Base-by-base conservation (phyloP, 1,140 invertebrate genomes). In the Elymnias hypermnestra region DNA sequence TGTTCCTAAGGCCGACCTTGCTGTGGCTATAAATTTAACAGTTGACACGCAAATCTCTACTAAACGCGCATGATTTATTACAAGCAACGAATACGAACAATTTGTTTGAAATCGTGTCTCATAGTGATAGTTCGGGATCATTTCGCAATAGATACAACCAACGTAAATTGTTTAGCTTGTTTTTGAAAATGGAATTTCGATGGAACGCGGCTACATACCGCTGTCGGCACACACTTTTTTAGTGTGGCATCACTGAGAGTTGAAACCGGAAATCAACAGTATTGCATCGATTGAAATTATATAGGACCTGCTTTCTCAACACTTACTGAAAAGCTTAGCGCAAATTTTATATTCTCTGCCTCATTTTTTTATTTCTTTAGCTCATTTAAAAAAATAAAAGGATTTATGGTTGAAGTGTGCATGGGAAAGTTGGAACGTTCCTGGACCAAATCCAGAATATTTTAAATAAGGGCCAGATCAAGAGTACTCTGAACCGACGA, bases 41-140 rank as follows among this genome's bases (percentile, higher is more conserved):
- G 53, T 70, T 70, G 74, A 72, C 74, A 79, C 58, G 75, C 73
- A 77, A 79, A 82, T 82, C 70, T 77, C 63, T 53, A 66, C 63
- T 71, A 72, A 82, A 67, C 61, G 64, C 68, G 62, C 39, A 55
- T 74, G 69, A 78, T 75, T 72, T 78, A 78, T 72, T 31, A 52
- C 46, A 49, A 50, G 43, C 59, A 59, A 53, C 65, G 57, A 74
- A 71, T 62, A 61, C 63, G 55, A 62, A 69, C 62, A 66, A 66
- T 75, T 66, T 72, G 52, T 57, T 68, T 49, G 47, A 33, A 54
- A 44, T 48, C 33, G 47, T 49, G 45, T 48, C 40, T 52, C 22
- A 49, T 53, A 56, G 44, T 54, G 23, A 50, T 55, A 54, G 51
- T 53, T 46, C 19, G 42, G 43, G 52, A 62, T 65, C 58, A 48